phyloP scores from a whole-genome alignment of 2,888 invertebrate species.

The Nysson spinosus region DNA sequence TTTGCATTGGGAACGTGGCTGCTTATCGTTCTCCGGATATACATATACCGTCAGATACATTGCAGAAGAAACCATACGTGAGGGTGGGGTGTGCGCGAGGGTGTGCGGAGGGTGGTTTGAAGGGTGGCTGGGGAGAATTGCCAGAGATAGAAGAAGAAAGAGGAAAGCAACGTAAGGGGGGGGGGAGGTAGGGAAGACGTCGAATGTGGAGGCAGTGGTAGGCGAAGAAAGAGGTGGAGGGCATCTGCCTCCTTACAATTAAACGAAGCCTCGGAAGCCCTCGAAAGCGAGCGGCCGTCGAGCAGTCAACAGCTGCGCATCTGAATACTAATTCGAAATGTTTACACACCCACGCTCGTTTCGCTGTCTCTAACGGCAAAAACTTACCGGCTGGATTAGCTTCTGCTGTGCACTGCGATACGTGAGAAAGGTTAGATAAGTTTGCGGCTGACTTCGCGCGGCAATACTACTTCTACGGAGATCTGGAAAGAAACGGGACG shows the following conservation, averaged over 20 bases:
- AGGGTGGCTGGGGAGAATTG: constrained; percentile 39
- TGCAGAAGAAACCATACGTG: constrained; percentile 71
- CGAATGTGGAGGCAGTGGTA: constrained; percentile 38
- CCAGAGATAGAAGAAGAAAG: constrained; percentile 15
- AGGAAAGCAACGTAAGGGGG: constrained; percentile 23
- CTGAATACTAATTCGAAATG: constrained; percentile 76
- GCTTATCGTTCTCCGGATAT: not conserved
- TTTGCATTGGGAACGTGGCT: not conserved
- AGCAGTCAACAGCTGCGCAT: constrained; percentile 76
- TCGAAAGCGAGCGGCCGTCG: constrained; percentile 70
- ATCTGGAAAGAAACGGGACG: too few species aligned
- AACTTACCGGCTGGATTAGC: constrained; percentile 23
- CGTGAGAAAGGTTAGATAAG: not conserved
- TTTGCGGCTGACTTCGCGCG: too few species aligned
- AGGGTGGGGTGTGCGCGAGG: constrained; percentile 47
- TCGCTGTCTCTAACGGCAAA: constrained; percentile 28
- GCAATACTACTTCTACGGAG: too few species aligned
- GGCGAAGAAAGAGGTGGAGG: constrained; percentile 57
- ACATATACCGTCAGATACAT: constrained; percentile 50
- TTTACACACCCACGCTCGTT: constrained; percentile 71
- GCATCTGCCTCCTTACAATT: constrained; percentile 76
- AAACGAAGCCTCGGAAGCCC: constrained; percentile 76
- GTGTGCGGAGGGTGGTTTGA: constrained; percentile 47
- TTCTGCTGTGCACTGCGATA: not conserved
- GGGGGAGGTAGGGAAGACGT: constrained; percentile 33